phyloP scores from a whole-genome alignment of 2,888 invertebrate species.

The Eulithis testata region DNA sequence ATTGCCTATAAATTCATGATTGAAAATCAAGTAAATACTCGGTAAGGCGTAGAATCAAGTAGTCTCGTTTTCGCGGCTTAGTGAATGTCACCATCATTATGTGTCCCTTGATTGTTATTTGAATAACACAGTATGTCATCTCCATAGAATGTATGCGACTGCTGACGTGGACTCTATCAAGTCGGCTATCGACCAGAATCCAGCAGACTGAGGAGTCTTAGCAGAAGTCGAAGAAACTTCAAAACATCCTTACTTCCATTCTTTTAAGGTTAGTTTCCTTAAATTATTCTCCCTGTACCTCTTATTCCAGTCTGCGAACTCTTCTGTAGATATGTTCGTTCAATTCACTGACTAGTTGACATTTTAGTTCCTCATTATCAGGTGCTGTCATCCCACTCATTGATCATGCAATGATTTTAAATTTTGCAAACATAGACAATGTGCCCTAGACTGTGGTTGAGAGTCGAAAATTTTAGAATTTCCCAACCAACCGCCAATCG shows the following conservation, averaged over 20 bases:
- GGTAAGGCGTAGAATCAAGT: too few relatives aligned
- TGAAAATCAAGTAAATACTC: too few relatives aligned
- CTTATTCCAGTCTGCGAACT: too few relatives aligned
- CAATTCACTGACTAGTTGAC: too few relatives aligned
- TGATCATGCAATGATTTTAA: too few relatives aligned
- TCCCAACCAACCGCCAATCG: conserved; percentile 8
- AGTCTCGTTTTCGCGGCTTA: too few relatives aligned
- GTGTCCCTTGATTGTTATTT: background rate
- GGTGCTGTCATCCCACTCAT: too few relatives aligned
- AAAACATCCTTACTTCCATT: conserved; percentile 2
- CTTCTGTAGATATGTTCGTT: too few relatives aligned
- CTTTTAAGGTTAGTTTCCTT: conserved; percentile 3
- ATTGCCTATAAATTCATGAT: too few relatives aligned
- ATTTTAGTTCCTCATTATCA: too few relatives aligned
- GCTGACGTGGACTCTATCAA: conserved; percentile 11
- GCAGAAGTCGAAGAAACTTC: conserved; percentile 4
- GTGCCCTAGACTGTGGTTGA: background rate
- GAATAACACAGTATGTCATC: background rate
- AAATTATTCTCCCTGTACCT: background rate
- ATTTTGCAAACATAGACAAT: background rate
- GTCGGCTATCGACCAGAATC: conserved; percentile 4
- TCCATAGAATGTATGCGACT: conserved; percentile 19
- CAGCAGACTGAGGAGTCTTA: conserved; percentile 4
- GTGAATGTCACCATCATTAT: too few relatives aligned
- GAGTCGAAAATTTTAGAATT: background rate